Base-by-base conservation (phyloP, 2,888 invertebrate species). In the Altica lythri region DNA sequence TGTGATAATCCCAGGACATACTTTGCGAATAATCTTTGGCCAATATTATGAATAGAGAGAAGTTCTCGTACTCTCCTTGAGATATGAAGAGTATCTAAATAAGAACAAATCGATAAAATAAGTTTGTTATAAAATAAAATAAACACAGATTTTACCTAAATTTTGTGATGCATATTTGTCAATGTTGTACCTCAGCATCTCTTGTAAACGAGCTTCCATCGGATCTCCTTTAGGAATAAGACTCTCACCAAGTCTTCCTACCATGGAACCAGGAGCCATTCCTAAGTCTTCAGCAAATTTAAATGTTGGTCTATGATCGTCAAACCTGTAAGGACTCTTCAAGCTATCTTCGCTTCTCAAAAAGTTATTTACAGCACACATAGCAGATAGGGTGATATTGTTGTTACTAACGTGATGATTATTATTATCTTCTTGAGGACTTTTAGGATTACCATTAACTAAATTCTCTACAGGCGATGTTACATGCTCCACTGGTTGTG, bases 1-100 rank as follows among this genome's bases (percentile, higher is more conserved):
- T 99, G 98, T 59, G 90, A 95, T 59, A 95, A 80, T 1, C 98
- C 98, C 66, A 99, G 85, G 43, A 99, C 94, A 79, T 97, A 97
- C 77, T 98, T 98, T 68, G 99, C 99, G 79, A 99, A 99, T 68
- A 99, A 81, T 58, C 99, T 84, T 80, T 99, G 99, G 2, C 99
- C 99, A 68, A 99, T 98, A 77, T 99, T 97, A 80, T 98, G 95
- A 65, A 95, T 92, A 59, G 95, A 95, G 25, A 98, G 81, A 50
- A 98, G 79, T 72, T 98, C 97, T 9, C 97, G 82, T 6, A 98
- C 96, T 60, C 93, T 84, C 63, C 96, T 84, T 53, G 96, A 91
- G 69, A 97, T 93, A 77, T 93, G 90, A 53, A 95, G 80, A n/a
- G 97, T 97, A 78, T 97, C 97, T 67, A 62, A 60, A 38, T 22